These are phyloP conservation scores for Rhombomys opimus DNA, from an alignment of 2,113 vertebrate genomes.

Conservation along the genomic window DNA sequence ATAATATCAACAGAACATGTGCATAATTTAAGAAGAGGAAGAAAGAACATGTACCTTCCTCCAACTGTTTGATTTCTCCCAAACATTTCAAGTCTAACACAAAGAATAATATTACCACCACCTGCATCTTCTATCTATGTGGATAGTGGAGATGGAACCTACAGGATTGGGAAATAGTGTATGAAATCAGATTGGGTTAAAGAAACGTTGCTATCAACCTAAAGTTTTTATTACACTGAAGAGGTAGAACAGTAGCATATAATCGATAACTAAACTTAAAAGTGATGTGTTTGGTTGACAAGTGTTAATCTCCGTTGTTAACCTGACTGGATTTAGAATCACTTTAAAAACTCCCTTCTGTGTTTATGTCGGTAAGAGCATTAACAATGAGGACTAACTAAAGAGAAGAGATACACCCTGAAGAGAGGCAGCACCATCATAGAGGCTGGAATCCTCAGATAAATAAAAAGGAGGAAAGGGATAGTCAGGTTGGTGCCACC, in stretches of 20 bases:
- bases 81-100: slow-evolving; percentile 5
- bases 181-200: not conserved
- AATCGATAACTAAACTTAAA: slow-evolving; percentile 11
- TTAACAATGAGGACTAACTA: not conserved
- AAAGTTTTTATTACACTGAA: slow-evolving; percentile 20
- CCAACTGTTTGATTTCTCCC: slow-evolving; percentile 1
- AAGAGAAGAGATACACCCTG: not conserved
- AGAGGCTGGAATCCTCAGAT: not conserved
- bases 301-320: not conserved
- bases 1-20: slow-evolving; percentile 5
- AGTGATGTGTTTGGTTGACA: not conserved
- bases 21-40: not conserved
- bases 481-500: not conserved
- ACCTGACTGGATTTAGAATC: not conserved
- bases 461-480: not conserved
- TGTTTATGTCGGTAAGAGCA: not conserved
- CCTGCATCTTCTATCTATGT: not conserved
- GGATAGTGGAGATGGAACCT: not conserved
- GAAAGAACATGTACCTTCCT: not conserved
- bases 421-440: not conserved
- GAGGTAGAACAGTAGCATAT: not conserved
- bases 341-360: not conserved
- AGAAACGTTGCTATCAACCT: not conserved
- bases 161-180: not conserved
- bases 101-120: not conserved